phyloP scores from a whole-genome alignment of 2,797 vertebrate species.

The Phoebastria nigripes region DNA sequence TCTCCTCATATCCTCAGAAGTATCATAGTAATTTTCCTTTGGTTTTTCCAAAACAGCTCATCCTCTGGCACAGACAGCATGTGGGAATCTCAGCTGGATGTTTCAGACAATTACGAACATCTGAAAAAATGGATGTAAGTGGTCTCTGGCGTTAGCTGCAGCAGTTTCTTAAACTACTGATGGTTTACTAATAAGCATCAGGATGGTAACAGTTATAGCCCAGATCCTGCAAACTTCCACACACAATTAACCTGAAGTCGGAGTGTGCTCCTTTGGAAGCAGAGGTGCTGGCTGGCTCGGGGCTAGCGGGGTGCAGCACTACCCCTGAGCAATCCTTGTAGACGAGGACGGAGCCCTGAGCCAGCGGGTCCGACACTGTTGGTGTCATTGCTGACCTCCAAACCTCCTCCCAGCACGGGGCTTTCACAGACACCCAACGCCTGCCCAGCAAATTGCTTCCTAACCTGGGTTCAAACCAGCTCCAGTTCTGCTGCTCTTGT shows the following conservation, averaged over 20 bases:
- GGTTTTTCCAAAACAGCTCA: not conserved
- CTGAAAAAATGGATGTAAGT: not conserved
- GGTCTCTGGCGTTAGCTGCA: not conserved
- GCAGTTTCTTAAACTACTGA: not conserved
- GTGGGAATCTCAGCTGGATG: not conserved
- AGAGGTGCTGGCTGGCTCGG: not conserved
- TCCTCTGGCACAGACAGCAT: not conserved
- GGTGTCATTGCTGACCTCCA: not conserved
- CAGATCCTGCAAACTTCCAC: not conserved
- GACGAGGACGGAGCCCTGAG: not conserved
- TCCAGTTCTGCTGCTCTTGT: accelerated
- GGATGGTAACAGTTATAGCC: not conserved
- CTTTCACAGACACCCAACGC: not conserved
- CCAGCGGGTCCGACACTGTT: not conserved
- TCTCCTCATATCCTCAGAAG: not conserved
- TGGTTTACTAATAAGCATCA: not conserved
- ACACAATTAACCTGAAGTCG: accelerated
- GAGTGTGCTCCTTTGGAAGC: not conserved
- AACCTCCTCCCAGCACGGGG: not conserved
- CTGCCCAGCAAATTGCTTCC: not conserved
- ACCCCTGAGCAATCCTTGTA: not conserved
- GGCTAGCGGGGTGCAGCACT: not conserved
- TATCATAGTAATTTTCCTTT: not conserved
- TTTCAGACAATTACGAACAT: not conserved
- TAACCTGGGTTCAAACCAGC: not conserved